Conservation (phyloP, 2,888 invertebrate genomes). For the Sicus ferrugineus region DNA sequence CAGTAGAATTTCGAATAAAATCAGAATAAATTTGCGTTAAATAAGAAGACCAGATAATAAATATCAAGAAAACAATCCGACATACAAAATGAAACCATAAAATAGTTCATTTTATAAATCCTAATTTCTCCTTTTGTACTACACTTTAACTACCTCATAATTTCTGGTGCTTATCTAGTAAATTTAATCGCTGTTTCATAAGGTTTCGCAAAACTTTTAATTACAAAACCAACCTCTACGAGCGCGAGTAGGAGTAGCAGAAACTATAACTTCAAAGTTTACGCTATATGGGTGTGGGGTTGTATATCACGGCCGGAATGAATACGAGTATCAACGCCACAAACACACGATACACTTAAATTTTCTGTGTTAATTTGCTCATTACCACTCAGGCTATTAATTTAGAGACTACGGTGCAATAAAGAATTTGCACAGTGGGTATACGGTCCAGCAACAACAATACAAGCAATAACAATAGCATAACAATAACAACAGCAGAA, state of each 20-base stretch:
- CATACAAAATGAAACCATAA: too few species aligned
- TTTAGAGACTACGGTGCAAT: constrained; percentile 23
- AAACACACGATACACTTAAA: not conserved
- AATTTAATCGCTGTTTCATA: constrained; percentile 16
- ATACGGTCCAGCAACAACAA: constrained; percentile 34
- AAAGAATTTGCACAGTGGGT: constrained; percentile 38
- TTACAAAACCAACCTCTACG: constrained; percentile 15
- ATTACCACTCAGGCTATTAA: constrained; percentile 23
- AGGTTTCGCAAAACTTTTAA: constrained; percentile 21
- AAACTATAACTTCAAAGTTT: too few species aligned
- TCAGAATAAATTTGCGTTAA: too few species aligned
- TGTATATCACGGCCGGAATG: too few species aligned
- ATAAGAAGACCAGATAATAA: too few species aligned
- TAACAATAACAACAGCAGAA: too few species aligned
- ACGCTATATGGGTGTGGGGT: not conserved
- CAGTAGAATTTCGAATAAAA: too few species aligned
- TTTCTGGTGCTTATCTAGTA: not conserved
- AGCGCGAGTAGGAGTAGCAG: too few species aligned
- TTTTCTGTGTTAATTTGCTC: constrained; percentile 23
- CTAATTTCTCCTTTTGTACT: too few species aligned
- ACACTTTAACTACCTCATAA: constrained; percentile 19
- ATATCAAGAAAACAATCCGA: too few species aligned
- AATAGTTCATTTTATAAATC: too few species aligned
- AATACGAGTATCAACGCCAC: not conserved
- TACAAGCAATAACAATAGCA: not conserved